These are phyloP conservation scores for Erpornis zantholeuca DNA, from an alignment of 2,113 vertebrate species.

Conservation along the genomic window DNA sequence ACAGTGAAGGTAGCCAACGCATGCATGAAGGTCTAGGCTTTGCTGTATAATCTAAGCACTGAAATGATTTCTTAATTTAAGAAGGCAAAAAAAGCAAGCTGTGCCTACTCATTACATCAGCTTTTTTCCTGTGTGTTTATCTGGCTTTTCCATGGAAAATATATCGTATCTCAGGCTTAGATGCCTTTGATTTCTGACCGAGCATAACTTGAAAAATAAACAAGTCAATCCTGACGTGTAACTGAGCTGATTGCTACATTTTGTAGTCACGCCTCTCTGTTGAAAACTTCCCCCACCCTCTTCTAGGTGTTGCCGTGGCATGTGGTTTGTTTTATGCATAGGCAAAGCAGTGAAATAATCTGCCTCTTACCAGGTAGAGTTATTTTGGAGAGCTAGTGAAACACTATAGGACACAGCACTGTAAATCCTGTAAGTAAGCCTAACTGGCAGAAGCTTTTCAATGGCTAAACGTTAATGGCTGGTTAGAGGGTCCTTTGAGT, in stretches of 20 bases:
- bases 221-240: slow-evolving; percentile 46
- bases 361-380: slow-evolving; percentile 29
- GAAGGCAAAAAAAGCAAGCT: background rate
- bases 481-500: slow-evolving; percentile 7
- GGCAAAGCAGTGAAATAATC: slow-evolving; percentile 21
- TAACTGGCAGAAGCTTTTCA: background rate
- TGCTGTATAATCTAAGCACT: background rate
- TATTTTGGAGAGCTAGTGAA: slow-evolving; percentile 33
- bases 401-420: background rate
- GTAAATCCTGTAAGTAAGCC: background rate
- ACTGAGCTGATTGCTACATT: slow-evolving; percentile 57
- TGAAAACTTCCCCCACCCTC: slow-evolving; percentile 71
- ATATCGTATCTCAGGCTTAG: background rate
- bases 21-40: background rate
- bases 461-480: background rate
- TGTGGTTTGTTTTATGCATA: slow-evolving; percentile 46
- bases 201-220: slow-evolving; percentile 50
- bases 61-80: background rate
- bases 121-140: background rate
- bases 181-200: background rate
- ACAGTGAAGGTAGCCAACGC: background rate
- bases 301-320: slow-evolving; percentile 70
- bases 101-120: background rate
- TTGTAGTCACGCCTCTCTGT: slow-evolving; percentile 65
- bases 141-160: background rate